Conservation (phyloP, 2,113 vertebrate species). For the Pollachius pollachius region DNA sequence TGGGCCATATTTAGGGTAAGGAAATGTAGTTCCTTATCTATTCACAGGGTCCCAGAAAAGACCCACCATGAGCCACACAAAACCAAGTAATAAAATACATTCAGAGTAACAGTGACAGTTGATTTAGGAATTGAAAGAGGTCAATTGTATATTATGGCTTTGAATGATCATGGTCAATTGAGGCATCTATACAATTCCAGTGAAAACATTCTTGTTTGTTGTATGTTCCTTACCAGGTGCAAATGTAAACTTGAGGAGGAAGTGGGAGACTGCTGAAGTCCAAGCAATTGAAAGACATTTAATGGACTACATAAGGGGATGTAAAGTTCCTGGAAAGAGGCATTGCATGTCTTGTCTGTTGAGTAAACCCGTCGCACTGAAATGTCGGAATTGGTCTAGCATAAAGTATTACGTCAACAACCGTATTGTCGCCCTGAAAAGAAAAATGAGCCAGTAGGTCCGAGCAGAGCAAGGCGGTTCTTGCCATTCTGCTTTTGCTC, state of each 20-base stretch:
- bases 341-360: slow-evolving; percentile 4
- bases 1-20: too few species aligned
- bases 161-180: too few species aligned
- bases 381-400: slow-evolving; percentile 1
- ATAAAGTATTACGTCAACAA: slow-evolving; percentile 1
- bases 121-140: too few species aligned
- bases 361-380: slow-evolving; percentile 1
- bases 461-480: too few species aligned
- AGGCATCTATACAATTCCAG: too few species aligned
- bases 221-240: neutral
- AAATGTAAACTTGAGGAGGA: neutral
- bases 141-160: too few species aligned
- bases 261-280: neutral
- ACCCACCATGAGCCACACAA: too few species aligned
- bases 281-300: neutral
- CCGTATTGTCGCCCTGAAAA: neutral
- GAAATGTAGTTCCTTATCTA: too few species aligned
- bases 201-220: neutral
- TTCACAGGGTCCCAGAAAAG: too few species aligned
- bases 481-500: too few species aligned
- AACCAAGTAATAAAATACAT: neutral
- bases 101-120: too few species aligned
- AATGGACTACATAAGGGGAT: neutral
- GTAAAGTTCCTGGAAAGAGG: neutral
- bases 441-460: neutral